Evolutionary conservation across 2,888 invertebrate species (phyloP).

Genomic region (Caenorhabditis imperialis): DNA sequence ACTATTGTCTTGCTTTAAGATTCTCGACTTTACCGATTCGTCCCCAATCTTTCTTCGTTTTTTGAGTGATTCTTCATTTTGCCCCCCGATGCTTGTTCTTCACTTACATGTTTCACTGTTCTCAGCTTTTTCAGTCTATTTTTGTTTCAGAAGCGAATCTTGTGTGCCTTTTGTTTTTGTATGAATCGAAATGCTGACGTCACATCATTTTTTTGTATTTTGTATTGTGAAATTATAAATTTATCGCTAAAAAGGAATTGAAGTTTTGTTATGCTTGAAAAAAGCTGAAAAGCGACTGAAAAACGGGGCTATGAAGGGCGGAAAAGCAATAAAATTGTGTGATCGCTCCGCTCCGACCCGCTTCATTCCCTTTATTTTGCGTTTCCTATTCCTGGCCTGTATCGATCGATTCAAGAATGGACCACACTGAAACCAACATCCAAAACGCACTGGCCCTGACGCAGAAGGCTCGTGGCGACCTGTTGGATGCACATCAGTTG

Average conservation of each 20-base stretch:
- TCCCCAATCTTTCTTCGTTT: neutral
- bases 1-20: slow-evolving; percentile 28
- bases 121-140: slow-evolving; percentile 15
- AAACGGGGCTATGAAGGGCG: no score
- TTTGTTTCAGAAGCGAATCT: neutral
- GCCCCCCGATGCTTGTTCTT: slow-evolving; percentile 26
- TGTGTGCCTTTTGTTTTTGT: slow-evolving; percentile 33
- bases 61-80: slow-evolving; percentile 9
- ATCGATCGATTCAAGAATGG: no score
- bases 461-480: slow-evolving; percentile 1
- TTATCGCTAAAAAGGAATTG: neutral
- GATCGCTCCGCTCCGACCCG: no score
- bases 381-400: no score
- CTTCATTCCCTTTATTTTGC: no score
- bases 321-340: no score
- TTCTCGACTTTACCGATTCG: slow-evolving; percentile 31
- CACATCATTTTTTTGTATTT: slow-evolving; percentile 4
- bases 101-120: slow-evolving; percentile 35
- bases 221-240: neutral
- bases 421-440: no score
- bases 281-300: no score
- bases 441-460: no score
- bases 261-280: no score
- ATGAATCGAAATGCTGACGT: no score
- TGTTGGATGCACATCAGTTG: neutral